Evolutionary conservation across 2,113 vertebrate species (phyloP).

Genomic region (Triplophysa siluroides): DNA sequence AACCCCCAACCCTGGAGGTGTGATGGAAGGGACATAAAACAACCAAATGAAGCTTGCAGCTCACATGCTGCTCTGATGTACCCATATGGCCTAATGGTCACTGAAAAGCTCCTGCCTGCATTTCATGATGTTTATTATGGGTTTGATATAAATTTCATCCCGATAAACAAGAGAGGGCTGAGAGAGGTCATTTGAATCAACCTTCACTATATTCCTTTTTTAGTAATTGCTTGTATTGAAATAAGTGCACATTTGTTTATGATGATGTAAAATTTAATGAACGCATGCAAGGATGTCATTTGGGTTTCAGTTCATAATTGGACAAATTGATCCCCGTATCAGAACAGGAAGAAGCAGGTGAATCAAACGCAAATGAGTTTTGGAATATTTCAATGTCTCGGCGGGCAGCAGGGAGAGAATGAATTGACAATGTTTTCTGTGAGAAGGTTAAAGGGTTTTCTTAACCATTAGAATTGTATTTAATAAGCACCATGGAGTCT

Average conservation of each 20-base stretch:
- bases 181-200: conserved; percentile 56
- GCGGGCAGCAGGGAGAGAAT: conserved; percentile 9
- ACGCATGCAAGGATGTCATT: conserved; percentile 57
- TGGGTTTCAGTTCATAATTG: conserved; percentile 57
- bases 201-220: conserved; percentile 47
- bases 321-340: conserved; percentile 48
- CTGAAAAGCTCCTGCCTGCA: neutral
- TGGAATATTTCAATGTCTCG: conserved; percentile 30
- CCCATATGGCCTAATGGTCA: neutral
- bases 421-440: conserved; percentile 35
- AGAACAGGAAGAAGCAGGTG: conserved; percentile 22
- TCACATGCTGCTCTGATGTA: conserved; percentile 8
- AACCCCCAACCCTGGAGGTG: no score
- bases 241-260: conserved; percentile 54
- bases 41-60: neutral
- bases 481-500: conserved; percentile 28
- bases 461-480: conserved; percentile 29
- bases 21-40: conserved; percentile 13
- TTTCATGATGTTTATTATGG: conserved; percentile 28
- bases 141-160: conserved; percentile 53
- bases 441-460: conserved; percentile 40
- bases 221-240: conserved; percentile 49
- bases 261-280: conserved; percentile 53
- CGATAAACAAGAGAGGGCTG: conserved; percentile 41
- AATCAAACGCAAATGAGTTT: conserved; percentile 39